phyloP scores from a whole-genome alignment of 2,113 vertebrate species.

The Columba janthina region DNA sequence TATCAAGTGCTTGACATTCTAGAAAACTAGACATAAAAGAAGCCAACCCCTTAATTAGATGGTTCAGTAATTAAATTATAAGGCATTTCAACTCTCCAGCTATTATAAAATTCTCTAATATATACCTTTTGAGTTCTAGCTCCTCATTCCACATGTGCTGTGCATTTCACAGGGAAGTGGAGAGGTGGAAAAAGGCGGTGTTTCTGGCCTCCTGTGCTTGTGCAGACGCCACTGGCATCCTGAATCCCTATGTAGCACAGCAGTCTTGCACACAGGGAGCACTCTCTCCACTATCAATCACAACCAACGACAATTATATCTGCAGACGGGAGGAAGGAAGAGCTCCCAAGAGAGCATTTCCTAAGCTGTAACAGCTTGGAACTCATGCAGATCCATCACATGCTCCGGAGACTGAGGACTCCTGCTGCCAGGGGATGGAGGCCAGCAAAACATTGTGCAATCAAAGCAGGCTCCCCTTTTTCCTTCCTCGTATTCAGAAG shows the following conservation, averaged over 20 bases:
- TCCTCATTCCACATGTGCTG: not conserved
- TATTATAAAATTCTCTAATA: slow-evolving; percentile 13
- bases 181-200: not conserved
- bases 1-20: not conserved
- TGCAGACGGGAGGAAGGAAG: not conserved
- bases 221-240: not conserved
- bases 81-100: slow-evolving; percentile 8
- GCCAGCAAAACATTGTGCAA: not conserved
- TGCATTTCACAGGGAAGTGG: not conserved
- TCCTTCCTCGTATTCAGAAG: not conserved
- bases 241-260: rapidly evolving
- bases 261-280: not conserved
- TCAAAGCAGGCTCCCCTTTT: not conserved
- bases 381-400: no score
- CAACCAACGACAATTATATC: not conserved
- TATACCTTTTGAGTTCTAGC: slow-evolving; percentile 9
- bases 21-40: slow-evolving; percentile 19
- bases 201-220: not conserved
- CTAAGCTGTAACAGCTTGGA: not conserved
- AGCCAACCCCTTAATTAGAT: slow-evolving; percentile 26
- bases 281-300: not conserved
- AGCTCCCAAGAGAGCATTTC: not conserved
- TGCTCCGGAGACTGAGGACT: not conserved
- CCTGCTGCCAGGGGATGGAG: not conserved
- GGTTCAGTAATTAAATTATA: slow-evolving; percentile 47